A percentile compares a stretch with the other conserved stretches of the same genome.
These are phyloP conservation scores for Numenius phaeopus DNA, from an alignment of 2,797 vertebrate species.

Conservation along the genomic window DNA sequence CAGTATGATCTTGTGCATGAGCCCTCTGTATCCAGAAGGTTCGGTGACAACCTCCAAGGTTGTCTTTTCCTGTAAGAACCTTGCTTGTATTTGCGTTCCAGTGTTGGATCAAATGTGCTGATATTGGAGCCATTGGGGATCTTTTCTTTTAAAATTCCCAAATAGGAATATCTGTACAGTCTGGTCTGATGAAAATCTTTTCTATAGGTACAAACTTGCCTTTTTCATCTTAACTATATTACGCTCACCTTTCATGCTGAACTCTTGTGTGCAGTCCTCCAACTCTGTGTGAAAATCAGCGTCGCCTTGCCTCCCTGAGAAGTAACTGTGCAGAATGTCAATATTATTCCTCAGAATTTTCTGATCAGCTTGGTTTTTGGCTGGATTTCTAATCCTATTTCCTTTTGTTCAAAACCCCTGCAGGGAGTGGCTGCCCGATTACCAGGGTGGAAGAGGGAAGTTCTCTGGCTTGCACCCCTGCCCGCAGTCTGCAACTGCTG, in stretches of 20 bases:
- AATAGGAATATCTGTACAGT: not conserved
- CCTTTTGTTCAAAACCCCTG: not conserved
- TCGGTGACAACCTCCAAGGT: not conserved
- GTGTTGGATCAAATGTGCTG: not conserved
- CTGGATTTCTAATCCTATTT: not conserved
- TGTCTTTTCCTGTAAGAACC: not conserved
- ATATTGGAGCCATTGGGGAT: not conserved
- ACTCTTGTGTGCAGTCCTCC: not conserved
- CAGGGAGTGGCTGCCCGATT: conserved; percentile 8
- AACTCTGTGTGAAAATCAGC: not conserved
- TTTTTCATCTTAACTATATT: not conserved
- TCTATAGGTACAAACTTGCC: not conserved
- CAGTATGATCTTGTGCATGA: not conserved
- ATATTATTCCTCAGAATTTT: not conserved
- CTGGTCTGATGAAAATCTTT: not conserved
- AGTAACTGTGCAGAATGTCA: not conserved
- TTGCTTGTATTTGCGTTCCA: not conserved
- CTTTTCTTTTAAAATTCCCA: not conserved
- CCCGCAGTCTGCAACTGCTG: conserved; percentile 85
- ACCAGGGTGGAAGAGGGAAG: conserved; percentile 57
- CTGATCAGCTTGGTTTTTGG: not conserved
- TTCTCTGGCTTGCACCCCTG: conserved; percentile 82
- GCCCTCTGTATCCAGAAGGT: not conserved
- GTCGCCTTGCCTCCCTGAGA: not conserved
- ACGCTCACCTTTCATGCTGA: not conserved